These are phyloP conservation scores for Drosophila orena DNA, from an alignment of 1,140 invertebrate species.

Conservation along the genomic window DNA sequence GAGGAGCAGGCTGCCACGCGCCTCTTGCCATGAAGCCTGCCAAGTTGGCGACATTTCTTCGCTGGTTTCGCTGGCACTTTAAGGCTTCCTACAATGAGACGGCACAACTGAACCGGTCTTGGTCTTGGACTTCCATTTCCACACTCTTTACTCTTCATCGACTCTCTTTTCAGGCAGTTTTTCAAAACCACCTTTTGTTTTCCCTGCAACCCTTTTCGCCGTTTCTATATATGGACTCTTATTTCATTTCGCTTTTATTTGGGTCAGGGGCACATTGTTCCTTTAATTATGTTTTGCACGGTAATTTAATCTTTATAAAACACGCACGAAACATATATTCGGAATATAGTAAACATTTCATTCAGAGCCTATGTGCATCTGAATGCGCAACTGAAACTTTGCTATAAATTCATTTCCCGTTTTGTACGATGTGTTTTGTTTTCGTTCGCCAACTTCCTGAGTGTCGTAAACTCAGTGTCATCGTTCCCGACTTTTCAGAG, in stretches of 20 bases:
- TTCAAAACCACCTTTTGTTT: not conserved
- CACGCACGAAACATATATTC: not conserved
- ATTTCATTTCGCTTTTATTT: conserved; percentile 49
- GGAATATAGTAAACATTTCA: not conserved
- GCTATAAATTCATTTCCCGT: conserved; percentile 40
- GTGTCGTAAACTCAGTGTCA: conserved; percentile 40
- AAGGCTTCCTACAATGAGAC: conserved; percentile 66
- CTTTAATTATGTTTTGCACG: conserved; percentile 9
- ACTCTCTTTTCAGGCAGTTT: conserved; percentile 13
- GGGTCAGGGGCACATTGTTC: conserved; percentile 63
- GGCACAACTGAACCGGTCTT: conserved; percentile 38
- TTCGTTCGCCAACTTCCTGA: conserved; percentile 51
- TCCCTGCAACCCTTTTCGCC: conserved; percentile 38
- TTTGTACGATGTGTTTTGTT: conserved; percentile 49
- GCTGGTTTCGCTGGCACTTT: conserved; percentile 56
- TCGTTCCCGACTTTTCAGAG: conserved; percentile 5
- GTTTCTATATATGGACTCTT: conserved; percentile 31
- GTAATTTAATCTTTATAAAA: conserved; percentile 2
- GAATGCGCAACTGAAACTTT: not conserved
- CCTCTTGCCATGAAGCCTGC: conserved; percentile 62
- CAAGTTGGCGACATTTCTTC: conserved; percentile 75
- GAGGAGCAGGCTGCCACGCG: conserved; percentile 44
- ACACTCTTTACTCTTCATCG: not conserved
- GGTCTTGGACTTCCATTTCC: conserved; percentile 28
- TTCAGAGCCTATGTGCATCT: not conserved